Conservation (phyloP, 2,113 vertebrate species). For the Chaenocephalus aceratus region DNA sequence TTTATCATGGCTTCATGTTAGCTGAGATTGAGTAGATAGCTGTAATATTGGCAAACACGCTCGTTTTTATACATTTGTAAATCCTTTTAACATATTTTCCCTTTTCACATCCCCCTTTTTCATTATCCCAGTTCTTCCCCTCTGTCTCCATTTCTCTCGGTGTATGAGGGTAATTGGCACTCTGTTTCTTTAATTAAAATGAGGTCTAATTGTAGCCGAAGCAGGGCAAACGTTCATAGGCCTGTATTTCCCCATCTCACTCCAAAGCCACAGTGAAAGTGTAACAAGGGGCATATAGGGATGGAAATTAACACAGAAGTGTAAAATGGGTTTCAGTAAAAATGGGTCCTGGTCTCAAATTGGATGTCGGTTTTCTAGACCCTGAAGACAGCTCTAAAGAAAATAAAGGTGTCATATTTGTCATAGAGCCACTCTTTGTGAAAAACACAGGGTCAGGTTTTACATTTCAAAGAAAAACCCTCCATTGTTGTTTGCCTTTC, state of each 20-base stretch:
- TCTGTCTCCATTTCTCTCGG: slow-evolving; percentile 59
- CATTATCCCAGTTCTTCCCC: slow-evolving; percentile 43
- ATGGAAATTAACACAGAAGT: slow-evolving; percentile 43
- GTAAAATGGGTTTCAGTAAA: slow-evolving; percentile 36
- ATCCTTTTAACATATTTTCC: slow-evolving; percentile 12
- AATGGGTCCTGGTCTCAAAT: slow-evolving; percentile 41
- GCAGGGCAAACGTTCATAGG: slow-evolving; percentile 64
- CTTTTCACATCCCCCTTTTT: slow-evolving; percentile 31
- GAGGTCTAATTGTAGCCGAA: slow-evolving; percentile 76
- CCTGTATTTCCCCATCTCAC: slow-evolving; percentile 78
- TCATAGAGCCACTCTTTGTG: slow-evolving; percentile 17
- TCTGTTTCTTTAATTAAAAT: slow-evolving; percentile 82
- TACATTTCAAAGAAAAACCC: slow-evolving; percentile 64
- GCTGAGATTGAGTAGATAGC: not conserved
- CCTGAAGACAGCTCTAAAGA: slow-evolving; percentile 28
- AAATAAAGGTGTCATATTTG: slow-evolving; percentile 23
- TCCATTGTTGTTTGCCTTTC: slow-evolving; percentile 48
- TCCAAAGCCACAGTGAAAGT: slow-evolving; percentile 57
- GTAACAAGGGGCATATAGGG: slow-evolving; percentile 23
- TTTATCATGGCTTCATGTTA: not conserved
- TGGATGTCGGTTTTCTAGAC: slow-evolving; percentile 55
- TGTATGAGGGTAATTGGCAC: slow-evolving; percentile 77
- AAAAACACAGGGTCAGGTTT: slow-evolving; percentile 56
- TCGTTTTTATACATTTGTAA: slow-evolving; percentile 30
- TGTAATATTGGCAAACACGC: slow-evolving; percentile 24